Base-by-base conservation (phyloP, 2,113 vertebrate genomes). In the Caracal caracal region DNA sequence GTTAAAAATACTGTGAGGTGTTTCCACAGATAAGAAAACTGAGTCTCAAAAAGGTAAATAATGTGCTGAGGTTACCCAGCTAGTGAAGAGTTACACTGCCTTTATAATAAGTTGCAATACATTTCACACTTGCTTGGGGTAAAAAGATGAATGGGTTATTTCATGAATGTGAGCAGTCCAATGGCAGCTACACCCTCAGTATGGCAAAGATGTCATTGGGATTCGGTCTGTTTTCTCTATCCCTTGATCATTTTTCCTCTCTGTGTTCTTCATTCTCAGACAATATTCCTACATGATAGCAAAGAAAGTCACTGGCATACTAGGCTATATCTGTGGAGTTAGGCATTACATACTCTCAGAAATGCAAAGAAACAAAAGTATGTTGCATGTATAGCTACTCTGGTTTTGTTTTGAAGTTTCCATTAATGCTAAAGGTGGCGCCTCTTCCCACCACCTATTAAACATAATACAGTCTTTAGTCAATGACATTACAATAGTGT, bases 11-110 rank as follows among this genome's bases (percentile, higher is more conserved):
- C 28, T 51, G 2, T 59, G 59, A 70, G 9, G 2, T 88, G 5
- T 19, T 84, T 92, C 53, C 95, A 17, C 17, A 80, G 35, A 65
- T 70, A 33, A 96, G 65, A 86, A 93, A 68, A 96, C 75, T 88
- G 63, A 95, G 66, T 26, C 17, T 88, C 6, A 35, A 73, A 93
- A 71, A 35, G 6, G 5, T 16, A 51, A 91, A 12, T 26, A 78
- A 88, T 78, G 76, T 84, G 24, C 1, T 28, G 6, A 79, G 33
- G 5, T 68, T 79, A 43, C 51, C 37, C 6, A 22, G 28, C 30
- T 71, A 71, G 22, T 40, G 5, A 73, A 59, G 10, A 16, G n/a
- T 30, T 79, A 35, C 5, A 56, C 35, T 65, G 13, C 22, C 43
- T 9, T 47, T 10, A 91, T 28, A 88, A 10, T 51, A 92, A 88